Conservation (phyloP, 2,113 vertebrate genomes). For the Callithrix jacchus region DNA sequence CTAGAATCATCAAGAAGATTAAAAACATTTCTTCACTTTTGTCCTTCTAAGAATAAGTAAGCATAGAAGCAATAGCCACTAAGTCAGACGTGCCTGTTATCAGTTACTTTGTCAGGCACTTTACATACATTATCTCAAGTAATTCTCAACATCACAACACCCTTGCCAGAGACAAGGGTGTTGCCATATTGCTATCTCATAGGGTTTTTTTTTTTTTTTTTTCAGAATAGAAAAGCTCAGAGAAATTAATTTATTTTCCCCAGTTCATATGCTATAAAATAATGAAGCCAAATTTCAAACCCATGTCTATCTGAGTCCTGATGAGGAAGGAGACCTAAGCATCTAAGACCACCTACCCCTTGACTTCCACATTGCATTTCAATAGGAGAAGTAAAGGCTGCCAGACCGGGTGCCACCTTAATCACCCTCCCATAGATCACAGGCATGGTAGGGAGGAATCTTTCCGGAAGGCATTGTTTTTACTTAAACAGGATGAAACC, state of each 20-base stretch:
- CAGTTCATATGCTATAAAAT: not conserved
- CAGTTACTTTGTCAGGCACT: not conserved
- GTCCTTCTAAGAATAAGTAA: not conserved
- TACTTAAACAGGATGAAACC: too few species aligned
- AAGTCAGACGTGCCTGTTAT: not conserved
- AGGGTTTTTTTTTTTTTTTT: too few species aligned
- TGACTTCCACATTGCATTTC: too few species aligned
- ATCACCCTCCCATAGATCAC: too few species aligned
- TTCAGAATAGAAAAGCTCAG: not conserved
- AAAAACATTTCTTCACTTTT: not conserved
- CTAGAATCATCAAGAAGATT: not conserved
- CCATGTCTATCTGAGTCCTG: not conserved
- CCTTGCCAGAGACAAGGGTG: not conserved
- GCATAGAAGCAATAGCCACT: not conserved
- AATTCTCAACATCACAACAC: not conserved
- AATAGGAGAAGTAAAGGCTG: too few species aligned
- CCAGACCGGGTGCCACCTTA: too few species aligned
- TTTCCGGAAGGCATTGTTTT: too few species aligned
- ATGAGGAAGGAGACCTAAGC: too few species aligned
- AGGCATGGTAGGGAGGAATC: too few species aligned
- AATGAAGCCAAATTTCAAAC: not conserved
- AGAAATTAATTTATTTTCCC: not conserved
- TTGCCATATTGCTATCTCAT: not conserved
- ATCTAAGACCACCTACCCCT: too few species aligned
- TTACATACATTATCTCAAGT: not conserved